Percentiles rank a stretch among this genome's conserved stretches.
These are phyloP conservation scores for Tokudaia muenninki DNA, from an alignment of 2,797 vertebrate genomes.

Conservation along the genomic window DNA sequence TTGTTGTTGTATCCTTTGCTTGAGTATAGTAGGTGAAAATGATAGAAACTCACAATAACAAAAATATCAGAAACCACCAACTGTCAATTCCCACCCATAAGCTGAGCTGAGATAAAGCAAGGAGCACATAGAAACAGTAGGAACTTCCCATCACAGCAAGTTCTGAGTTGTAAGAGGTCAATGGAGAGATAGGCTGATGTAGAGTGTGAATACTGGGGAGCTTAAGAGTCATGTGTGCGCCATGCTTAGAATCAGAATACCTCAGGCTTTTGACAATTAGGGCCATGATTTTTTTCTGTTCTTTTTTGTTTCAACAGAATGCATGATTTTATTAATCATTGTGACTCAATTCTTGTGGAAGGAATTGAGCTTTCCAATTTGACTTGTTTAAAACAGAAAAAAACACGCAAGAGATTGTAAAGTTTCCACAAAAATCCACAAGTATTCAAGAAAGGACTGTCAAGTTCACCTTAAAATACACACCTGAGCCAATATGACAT, in stretches of 20 bases:
- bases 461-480: background rate
- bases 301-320: background rate
- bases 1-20: background rate
- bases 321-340: background rate
- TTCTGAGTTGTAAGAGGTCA: background rate
- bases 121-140: background rate
- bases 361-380: background rate
- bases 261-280: background rate
- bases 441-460: background rate
- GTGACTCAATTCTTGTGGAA: background rate
- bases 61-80: background rate
- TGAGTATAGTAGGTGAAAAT: background rate
- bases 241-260: rapidly evolving
- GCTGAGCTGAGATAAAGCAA: background rate
- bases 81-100: background rate
- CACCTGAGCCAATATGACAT: background rate
- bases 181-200: background rate
- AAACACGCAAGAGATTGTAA: background rate
- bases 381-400: background rate
- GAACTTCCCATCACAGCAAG: background rate
- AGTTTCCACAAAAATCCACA: background rate
- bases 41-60: background rate
- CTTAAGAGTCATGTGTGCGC: background rate
- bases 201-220: rapidly evolving
- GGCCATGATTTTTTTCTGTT: background rate